A percentile compares a stretch with the other conserved stretches of the same genome.
Evolutionary conservation across 2,888 invertebrate species (phyloP).

Genomic region (Portevinia maculata): DNA sequence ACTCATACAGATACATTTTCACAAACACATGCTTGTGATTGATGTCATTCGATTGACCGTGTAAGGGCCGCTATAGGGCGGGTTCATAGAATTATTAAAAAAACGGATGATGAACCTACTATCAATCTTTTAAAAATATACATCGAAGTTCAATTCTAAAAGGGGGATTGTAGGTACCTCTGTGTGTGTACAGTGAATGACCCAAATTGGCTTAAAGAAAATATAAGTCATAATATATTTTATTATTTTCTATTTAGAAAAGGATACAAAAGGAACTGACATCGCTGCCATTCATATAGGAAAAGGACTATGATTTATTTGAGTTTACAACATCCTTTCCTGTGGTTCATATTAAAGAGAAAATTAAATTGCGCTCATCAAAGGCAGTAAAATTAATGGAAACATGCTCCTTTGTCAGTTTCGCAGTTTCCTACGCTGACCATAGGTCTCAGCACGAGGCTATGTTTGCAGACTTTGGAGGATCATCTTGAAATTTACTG

Average conservation of each 20-base stretch:
- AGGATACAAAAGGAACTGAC: neutral
- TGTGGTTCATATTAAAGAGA: neutral
- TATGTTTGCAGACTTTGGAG: conserved; percentile 13
- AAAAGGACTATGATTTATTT: conserved; percentile 32
- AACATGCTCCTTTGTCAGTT: conserved; percentile 13
- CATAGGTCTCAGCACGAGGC: neutral
- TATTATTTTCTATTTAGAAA: neutral
- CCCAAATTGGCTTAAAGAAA: conserved; percentile 41
- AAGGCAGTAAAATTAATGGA: conserved; percentile 45
- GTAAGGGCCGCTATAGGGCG: no score
- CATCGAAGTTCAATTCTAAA: neutral
- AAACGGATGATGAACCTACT: neutral
- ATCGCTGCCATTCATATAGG: neutral
- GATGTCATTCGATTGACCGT: no score
- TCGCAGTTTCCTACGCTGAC: neutral
- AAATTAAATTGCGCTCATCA: conserved; percentile 50
- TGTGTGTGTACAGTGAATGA: conserved; percentile 17
- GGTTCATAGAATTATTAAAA: neutral
- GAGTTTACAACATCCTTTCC: neutral
- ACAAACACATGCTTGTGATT: no score
- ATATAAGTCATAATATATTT: conserved; percentile 41
- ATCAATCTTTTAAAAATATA: conserved; percentile 30
- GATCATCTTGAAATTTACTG: conserved; percentile 8
- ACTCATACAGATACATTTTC: no score
- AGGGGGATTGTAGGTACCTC: neutral